A percentile compares a stretch with the other conserved stretches of the same genome.
phyloP scores from a whole-genome alignment of 2,797 vertebrate species.

The Urosaurus nigricauda region DNA sequence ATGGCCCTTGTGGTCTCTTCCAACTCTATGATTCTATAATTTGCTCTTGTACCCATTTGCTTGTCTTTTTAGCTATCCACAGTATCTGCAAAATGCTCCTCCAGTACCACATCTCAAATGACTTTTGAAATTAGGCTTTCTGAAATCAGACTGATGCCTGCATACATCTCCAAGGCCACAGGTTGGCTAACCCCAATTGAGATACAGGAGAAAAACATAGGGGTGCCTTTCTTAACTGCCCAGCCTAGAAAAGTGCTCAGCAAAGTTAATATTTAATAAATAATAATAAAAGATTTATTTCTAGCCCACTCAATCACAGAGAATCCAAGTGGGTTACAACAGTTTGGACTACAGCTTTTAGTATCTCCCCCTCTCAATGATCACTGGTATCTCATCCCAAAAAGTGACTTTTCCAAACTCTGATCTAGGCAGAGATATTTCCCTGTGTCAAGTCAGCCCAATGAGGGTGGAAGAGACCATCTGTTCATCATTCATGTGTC shows the following conservation, averaged over 20 bases:
- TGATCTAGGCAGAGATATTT: background rate
- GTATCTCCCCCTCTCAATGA: background rate
- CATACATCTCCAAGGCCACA: background rate
- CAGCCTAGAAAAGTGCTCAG: background rate
- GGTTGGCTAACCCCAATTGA: background rate
- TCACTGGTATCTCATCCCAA: background rate
- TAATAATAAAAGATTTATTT: no score
- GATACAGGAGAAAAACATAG: background rate
- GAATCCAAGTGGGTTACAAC: no score
- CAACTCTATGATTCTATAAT: no score
- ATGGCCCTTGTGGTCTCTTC: no score
- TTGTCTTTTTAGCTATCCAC: no score
- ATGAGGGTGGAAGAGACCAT: background rate
- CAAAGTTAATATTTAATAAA: background rate
- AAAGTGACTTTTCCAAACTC: background rate
- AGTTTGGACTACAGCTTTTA: background rate
- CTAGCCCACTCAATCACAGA: no score
- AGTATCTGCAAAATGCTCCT: no score
- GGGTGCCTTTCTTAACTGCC: background rate
- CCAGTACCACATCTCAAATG: no score
- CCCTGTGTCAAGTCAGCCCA: background rate
- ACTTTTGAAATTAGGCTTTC: background rate
- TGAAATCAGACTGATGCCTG: background rate
- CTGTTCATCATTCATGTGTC: background rate
- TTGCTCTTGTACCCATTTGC: no score